phyloP scores from a whole-genome alignment of 2,797 vertebrate genomes.

The Kryptolebias ocellatus region DNA sequence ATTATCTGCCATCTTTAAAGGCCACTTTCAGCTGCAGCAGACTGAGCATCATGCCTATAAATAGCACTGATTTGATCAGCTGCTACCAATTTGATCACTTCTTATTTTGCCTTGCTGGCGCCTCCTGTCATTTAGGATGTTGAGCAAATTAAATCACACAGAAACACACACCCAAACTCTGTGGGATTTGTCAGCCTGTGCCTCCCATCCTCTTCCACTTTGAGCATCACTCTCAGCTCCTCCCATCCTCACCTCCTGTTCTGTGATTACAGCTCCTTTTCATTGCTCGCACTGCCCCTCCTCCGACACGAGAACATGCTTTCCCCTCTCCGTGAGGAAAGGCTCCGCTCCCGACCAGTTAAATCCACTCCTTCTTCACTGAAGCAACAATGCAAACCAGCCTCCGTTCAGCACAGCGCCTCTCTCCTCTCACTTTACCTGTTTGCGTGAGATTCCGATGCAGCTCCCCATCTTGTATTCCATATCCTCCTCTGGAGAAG shows the following conservation, averaged over 20 bases:
- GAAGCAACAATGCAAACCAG: conserved; percentile 20
- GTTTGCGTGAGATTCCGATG: conserved; percentile 80
- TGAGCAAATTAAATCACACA: background rate
- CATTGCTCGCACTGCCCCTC: conserved; percentile 53
- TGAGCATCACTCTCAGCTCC: conserved; percentile 40
- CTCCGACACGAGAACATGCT: conserved; percentile 49
- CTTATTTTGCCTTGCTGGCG: background rate
- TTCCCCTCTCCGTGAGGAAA: conserved; percentile 36
- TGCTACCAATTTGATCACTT: conserved; percentile 16
- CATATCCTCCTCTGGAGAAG: conserved; percentile 86
- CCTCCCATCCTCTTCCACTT: conserved; percentile 28
- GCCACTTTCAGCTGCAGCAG: conserved; percentile 27
- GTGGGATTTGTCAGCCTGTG: conserved; percentile 6
- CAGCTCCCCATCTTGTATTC: conserved; percentile 88
- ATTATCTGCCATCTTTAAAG: conserved; percentile 30
- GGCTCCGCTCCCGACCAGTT: conserved; percentile 11
- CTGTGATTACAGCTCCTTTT: conserved; percentile 44
- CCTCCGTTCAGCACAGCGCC: conserved; percentile 20
- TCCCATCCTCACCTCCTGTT: conserved; percentile 33
- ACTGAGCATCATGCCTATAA: conserved; percentile 54
- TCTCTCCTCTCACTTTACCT: conserved; percentile 73
- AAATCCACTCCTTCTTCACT: conserved; percentile 11
- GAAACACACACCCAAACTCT: background rate
- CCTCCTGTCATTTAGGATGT: background rate
- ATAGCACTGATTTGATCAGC: conserved; percentile 46